Evolutionary conservation across 2,888 invertebrate genomes (phyloP).

Genomic region (Diarsia mendica): DNA sequence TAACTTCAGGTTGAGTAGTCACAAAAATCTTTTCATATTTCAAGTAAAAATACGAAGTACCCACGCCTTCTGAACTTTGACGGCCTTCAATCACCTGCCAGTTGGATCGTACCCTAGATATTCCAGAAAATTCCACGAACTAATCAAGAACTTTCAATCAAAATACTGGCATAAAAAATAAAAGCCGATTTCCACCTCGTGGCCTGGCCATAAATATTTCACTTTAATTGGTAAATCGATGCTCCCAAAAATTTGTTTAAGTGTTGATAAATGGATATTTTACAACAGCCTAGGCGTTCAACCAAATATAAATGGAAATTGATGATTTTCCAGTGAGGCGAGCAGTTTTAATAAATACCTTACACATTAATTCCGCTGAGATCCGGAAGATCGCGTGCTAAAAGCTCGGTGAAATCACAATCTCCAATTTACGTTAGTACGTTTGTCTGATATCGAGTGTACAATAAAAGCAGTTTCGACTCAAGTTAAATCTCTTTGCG

Average conservation of each 20-base stretch:
- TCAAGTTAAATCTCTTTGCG: conserved; percentile 68
- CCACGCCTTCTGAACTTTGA: conserved; percentile 35
- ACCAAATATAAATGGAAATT: conserved; percentile 34
- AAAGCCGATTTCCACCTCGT: conserved; percentile 9
- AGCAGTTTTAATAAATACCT: conserved; percentile 54
- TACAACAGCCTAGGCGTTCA: background rate
- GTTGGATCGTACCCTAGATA: conserved; percentile 31
- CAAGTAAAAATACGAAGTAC: conserved; percentile 29
- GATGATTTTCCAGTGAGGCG: conserved; percentile 32
- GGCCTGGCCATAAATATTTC: conserved; percentile 21
- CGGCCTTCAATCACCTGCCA: conserved; percentile 55
- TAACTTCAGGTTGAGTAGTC: conserved; percentile 34
- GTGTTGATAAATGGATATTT: conserved; percentile 30
- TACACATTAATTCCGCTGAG: conserved; percentile 52
- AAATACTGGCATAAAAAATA: conserved; percentile 31
- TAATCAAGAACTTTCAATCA: conserved; percentile 48
- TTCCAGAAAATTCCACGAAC: conserved; percentile 43
- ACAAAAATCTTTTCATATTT: conserved; percentile 28
- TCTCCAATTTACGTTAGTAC: conserved; percentile 67
- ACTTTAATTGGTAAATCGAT: conserved; percentile 29
- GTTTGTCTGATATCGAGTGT: conserved; percentile 65
- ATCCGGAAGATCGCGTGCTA: conserved; percentile 32
- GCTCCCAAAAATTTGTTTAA: conserved; percentile 16
- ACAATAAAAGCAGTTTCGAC: conserved; percentile 69
- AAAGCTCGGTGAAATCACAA: conserved; percentile 64